These are phyloP conservation scores for Cuculus canorus DNA, from an alignment of 2,797 vertebrate species.

Conservation along the genomic window DNA sequence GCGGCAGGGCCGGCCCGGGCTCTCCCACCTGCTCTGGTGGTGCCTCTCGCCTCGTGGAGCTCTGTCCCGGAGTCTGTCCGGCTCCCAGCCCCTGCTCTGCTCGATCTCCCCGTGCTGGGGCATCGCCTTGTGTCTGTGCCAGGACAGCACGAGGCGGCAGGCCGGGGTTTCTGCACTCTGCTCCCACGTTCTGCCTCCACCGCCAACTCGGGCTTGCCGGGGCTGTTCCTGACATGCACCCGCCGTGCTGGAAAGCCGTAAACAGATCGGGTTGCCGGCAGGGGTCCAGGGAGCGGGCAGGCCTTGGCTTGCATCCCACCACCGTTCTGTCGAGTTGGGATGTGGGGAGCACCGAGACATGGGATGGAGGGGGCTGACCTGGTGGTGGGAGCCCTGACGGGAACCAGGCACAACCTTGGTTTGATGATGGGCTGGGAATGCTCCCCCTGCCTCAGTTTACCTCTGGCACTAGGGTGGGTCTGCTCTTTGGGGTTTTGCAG, in stretches of 20 bases:
- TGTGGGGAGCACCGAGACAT: not conserved
- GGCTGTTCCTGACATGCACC: slow-evolving; percentile 32
- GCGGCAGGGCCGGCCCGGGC: rapidly evolving
- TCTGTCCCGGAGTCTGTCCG: not conserved
- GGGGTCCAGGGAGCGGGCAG: slow-evolving; percentile 53
- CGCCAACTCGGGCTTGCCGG: slow-evolving; percentile 38
- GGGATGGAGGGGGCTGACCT: not conserved
- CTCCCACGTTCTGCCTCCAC: not conserved
- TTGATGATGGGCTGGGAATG: not conserved
- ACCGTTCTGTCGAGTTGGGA: rapidly evolving
- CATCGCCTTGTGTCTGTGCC: not conserved
- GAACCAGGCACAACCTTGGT: rapidly evolving
- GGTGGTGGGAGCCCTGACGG: rapidly evolving
- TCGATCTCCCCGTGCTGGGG: not conserved
- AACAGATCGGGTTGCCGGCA: slow-evolving; percentile 64
- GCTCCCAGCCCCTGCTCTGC: rapidly evolving
- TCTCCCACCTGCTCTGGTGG: not conserved
- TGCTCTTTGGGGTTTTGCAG: not conserved
- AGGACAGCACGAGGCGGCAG: not conserved
- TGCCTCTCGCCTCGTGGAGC: not conserved
- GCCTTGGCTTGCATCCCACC: slow-evolving; percentile 63
- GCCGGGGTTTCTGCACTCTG: too few species aligned
- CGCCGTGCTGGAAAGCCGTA: not conserved
- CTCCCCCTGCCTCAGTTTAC: not conserved
- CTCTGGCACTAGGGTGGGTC: not conserved